Conservation (phyloP, 2,797 vertebrate species). For the Spondyliosoma cantharus region DNA sequence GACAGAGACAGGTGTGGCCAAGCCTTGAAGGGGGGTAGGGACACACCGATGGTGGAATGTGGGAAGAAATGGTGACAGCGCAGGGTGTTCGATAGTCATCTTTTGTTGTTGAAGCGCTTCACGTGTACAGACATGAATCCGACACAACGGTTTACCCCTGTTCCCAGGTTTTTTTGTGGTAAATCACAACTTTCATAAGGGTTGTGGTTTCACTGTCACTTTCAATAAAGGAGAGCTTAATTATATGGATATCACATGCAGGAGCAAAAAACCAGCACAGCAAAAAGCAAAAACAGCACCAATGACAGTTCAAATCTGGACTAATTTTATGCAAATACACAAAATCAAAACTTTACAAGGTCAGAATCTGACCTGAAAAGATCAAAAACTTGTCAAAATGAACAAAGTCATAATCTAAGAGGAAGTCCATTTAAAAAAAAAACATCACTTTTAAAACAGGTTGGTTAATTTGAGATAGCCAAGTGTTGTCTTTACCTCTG, state of each 20-base stretch:
- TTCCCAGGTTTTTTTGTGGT: slow-evolving; percentile 9
- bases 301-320: background rate
- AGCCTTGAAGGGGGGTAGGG: slow-evolving; percentile 63
- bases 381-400: background rate
- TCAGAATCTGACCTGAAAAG: background rate
- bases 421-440: background rate
- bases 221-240: background rate
- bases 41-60: slow-evolving; percentile 63
- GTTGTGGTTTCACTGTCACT: background rate
- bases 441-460: background rate
- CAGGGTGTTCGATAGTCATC: slow-evolving; percentile 52
- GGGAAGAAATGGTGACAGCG: slow-evolving; percentile 56
- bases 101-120: slow-evolving; percentile 13
- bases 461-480: background rate
- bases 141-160: background rate
- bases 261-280: background rate
- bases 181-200: background rate
- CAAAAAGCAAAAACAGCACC: no score
- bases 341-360: background rate
- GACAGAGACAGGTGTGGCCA: slow-evolving; percentile 85
- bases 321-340: background rate
- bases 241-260: background rate
- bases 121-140: slow-evolving; percentile 57
- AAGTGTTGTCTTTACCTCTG: slow-evolving; percentile 77
- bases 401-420: background rate